phyloP scores from a whole-genome alignment of 2,113 vertebrate species.

The Rhagologus leucostigma region DNA sequence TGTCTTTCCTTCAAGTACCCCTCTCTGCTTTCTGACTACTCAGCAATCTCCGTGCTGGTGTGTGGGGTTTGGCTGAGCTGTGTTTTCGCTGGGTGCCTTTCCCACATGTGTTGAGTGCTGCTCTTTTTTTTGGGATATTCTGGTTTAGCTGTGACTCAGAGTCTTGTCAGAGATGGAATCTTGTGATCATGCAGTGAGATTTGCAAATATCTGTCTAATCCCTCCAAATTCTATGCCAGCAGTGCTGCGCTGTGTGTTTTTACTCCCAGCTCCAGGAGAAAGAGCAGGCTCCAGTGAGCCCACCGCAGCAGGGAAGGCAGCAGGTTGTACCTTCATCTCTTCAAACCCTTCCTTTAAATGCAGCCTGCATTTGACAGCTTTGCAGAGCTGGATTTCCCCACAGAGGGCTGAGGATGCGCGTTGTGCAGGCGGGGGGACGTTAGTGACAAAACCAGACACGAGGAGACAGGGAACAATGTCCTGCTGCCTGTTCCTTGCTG shows the following conservation, averaged over 20 bases:
- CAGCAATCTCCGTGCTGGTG: neutral
- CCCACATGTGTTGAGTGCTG: neutral
- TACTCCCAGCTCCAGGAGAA: neutral
- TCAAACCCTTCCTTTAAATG: neutral
- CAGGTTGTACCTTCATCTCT: neutral
- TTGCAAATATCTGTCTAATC: neutral
- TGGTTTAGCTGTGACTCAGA: neutral
- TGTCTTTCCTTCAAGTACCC: neutral
- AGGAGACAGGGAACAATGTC: neutral
- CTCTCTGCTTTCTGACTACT: neutral
- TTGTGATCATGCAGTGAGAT: neutral
- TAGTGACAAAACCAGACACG: neutral
- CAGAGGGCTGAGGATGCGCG: fast-evolving
- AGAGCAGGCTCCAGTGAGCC: neutral
- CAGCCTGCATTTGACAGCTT: neutral
- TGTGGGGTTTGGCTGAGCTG: neutral
- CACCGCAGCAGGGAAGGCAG: neutral
- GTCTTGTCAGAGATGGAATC: neutral
- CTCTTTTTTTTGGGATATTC: neutral
- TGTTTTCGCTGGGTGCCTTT: neutral
- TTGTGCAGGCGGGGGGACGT: neutral
- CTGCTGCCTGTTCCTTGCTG: neutral
- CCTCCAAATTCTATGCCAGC: neutral
- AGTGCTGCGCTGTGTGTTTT: neutral
- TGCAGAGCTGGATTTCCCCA: neutral